Evolutionary conservation across 2,113 vertebrate species (phyloP).

Genomic region (Synodontis membranacea): DNA sequence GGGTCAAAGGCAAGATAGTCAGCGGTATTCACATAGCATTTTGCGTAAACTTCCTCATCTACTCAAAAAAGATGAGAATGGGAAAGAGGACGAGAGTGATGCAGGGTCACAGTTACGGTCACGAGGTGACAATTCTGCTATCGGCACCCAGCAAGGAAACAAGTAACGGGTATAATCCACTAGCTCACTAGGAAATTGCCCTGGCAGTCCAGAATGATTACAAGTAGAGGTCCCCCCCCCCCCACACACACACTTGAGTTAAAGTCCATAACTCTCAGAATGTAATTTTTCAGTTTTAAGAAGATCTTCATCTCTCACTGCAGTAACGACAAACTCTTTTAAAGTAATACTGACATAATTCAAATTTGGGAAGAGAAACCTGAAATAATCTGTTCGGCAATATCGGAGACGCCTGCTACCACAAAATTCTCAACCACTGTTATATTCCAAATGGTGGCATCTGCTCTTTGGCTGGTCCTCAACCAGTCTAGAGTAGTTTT

Average conservation of each 20-base stretch:
- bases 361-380: background rate
- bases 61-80: background rate
- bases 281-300: background rate
- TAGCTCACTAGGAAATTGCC: background rate
- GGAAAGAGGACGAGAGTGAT: background rate
- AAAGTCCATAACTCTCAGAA: background rate
- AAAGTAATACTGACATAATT: slow-evolving; percentile 14
- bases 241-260: no score
- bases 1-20: background rate
- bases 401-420: background rate
- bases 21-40: background rate
- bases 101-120: no score
- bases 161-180: background rate
- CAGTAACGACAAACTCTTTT: background rate
- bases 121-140: background rate
- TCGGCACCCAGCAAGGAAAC: background rate
- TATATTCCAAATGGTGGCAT: background rate
- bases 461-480: slow-evolving; percentile 19
- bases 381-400: slow-evolving; percentile 8
- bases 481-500: background rate
- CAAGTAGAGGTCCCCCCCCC: no score
- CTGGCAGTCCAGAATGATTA: background rate
- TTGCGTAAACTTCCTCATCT: background rate
- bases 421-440: background rate
- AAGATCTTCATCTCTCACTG: background rate